These are phyloP conservation scores for Eira barbara DNA, from an alignment of 2,113 vertebrate genomes.

Conservation along the genomic window DNA sequence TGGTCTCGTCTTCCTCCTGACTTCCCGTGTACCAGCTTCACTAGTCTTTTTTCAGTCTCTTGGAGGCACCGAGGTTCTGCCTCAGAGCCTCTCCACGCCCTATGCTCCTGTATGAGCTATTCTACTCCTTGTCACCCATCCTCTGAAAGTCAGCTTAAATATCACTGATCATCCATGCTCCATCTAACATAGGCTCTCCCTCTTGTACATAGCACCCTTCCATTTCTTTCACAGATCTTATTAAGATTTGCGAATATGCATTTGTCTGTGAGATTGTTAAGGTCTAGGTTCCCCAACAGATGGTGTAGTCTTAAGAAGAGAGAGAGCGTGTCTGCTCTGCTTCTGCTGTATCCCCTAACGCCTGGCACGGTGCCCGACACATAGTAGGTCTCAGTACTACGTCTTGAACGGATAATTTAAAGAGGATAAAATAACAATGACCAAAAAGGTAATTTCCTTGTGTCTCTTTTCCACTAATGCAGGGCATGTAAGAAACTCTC, in stretches of 20 bases:
- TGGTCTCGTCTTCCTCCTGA: neutral
- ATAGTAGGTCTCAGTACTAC: neutral
- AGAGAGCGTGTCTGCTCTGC: neutral
- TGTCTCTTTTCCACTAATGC: neutral
- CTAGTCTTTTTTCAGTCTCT: neutral
- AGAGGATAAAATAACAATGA: conserved; percentile 5
- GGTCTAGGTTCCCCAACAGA: neutral
- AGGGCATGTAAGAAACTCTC: neutral
- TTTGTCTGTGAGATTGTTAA: neutral
- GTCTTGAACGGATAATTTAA: neutral
- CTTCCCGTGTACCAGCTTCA: neutral
- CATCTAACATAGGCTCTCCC: neutral
- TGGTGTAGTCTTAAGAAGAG: neutral
- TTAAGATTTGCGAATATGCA: neutral
- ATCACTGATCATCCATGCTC: neutral
- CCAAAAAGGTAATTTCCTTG: neutral
- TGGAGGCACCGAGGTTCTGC: neutral
- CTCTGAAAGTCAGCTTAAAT: neutral
- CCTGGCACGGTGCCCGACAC: neutral
- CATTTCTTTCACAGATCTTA: neutral
- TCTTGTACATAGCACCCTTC: neutral
- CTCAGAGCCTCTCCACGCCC: neutral
- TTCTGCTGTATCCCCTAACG: neutral
- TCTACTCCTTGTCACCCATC: neutral
- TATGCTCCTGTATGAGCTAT: neutral